Percentiles rank a stretch among this genome's conserved stretches.
These are phyloP conservation scores for Gonocerus acuteangulatus DNA, from an alignment of 2,888 invertebrate species.

Conservation along the genomic window DNA sequence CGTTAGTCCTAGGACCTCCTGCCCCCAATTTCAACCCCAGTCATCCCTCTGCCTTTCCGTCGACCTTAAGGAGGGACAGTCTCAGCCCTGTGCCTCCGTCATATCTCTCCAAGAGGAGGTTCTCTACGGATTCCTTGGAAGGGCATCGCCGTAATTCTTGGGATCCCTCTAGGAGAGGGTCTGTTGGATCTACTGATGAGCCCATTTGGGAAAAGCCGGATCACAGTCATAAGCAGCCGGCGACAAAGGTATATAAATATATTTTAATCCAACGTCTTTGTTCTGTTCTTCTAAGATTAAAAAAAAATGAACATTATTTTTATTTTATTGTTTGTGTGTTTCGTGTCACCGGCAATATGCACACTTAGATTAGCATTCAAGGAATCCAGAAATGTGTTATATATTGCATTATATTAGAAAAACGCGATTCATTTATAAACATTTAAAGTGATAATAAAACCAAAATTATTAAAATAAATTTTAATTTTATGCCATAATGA, in stretches of 20 bases:
- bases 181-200: conserved; percentile 56
- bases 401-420: no score
- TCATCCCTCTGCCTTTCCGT: conserved; percentile 65
- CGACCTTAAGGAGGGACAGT: conserved; percentile 55
- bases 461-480: no score
- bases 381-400: no score
- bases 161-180: conserved; percentile 58
- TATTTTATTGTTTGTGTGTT: no score
- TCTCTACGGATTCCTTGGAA: conserved; percentile 66
- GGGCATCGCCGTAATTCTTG: conserved; percentile 55
- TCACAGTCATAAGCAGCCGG: not conserved
- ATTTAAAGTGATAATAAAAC: no score
- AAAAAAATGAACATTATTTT: no score
- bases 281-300: no score
- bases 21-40: conserved; percentile 43
- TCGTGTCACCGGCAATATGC: no score
- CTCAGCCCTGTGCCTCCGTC: conserved; percentile 49
- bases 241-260: conserved; percentile 4
- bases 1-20: conserved; percentile 41
- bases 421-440: no score
- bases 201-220: conserved; percentile 52
- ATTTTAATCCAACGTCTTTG: no score
- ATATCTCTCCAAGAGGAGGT: conserved; percentile 45
- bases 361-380: no score
- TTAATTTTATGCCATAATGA: no score